Conservation (phyloP, 1,140 invertebrate species). For the Hylaeus volcanicus region DNA sequence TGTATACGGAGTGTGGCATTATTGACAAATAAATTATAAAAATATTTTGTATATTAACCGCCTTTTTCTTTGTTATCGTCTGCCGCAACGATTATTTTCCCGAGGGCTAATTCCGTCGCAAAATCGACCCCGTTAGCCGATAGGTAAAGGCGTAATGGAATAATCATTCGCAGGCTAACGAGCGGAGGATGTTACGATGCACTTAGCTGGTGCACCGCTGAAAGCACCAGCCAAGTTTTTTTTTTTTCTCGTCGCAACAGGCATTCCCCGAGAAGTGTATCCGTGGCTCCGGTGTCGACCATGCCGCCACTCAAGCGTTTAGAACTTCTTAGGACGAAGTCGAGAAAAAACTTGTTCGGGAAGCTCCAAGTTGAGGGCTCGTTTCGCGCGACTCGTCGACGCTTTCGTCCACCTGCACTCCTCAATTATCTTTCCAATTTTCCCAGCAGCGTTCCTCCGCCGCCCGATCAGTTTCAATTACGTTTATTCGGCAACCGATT, state of each 20-base stretch:
- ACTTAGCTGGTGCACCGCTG: conserved; percentile 41
- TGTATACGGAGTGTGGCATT: no score
- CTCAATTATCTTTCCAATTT: conserved; percentile 59
- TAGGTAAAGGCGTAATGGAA: conserved; percentile 8
- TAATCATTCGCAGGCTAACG: conserved; percentile 37
- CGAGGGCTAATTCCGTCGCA: conserved; percentile 6
- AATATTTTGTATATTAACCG: no score
- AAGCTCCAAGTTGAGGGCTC: neutral
- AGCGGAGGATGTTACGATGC: conserved; percentile 50
- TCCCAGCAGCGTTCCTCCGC: neutral
- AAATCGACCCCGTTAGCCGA: conserved; percentile 1
- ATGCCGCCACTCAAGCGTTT: conserved; percentile 11
- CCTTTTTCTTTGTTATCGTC: no score
- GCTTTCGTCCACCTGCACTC: conserved; percentile 49
- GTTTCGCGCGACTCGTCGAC: conserved; percentile 14
- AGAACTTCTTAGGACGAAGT: conserved; percentile 36
- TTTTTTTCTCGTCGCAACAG: conserved; percentile 15
- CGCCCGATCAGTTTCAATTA: conserved; percentile 42
- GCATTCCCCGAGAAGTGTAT: conserved; percentile 20
- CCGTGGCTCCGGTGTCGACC: conserved; percentile 4
- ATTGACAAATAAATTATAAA: no score
- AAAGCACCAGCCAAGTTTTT: conserved; percentile 41
- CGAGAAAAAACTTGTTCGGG: conserved; percentile 32
- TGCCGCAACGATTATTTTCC: no score
- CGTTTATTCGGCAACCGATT: conserved; percentile 34